phyloP scores from a whole-genome alignment of 2,888 invertebrate species.

The Cephus pygmeus region DNA sequence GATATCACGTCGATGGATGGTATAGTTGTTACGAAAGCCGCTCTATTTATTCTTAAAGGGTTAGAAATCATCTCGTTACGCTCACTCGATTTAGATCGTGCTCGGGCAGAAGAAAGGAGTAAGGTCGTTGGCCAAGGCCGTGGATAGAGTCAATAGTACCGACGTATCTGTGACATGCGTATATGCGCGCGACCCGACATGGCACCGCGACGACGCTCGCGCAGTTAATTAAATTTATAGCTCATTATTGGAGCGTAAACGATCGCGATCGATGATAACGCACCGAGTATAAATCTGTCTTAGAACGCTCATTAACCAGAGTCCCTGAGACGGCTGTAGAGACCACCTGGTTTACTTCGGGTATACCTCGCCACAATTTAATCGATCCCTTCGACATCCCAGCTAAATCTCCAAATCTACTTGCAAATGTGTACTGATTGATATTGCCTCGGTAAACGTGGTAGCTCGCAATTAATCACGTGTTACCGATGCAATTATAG shows the following conservation, averaged over 20 bases:
- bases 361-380: not conserved
- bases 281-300: slow-evolving; percentile 41
- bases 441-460: not conserved
- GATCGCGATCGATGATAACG: slow-evolving; percentile 51
- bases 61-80: not conserved
- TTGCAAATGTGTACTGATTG: not conserved
- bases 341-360: not conserved
- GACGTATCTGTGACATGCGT: not conserved
- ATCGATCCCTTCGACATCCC: slow-evolving; percentile 11
- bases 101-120: slow-evolving; percentile 41
- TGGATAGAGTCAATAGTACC: slow-evolving; percentile 10
- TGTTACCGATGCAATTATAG: not conserved
- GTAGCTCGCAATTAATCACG: not conserved
- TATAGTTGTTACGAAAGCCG: not conserved
- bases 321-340: not conserved
- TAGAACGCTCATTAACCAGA: slow-evolving; percentile 28
- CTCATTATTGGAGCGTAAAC: slow-evolving; percentile 48
- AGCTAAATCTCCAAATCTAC: not conserved
- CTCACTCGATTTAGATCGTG: not conserved
- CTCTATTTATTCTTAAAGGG: not conserved
- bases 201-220: not conserved
- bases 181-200: not conserved
- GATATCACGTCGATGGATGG: not conserved
- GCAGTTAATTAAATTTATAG: slow-evolving; percentile 57
- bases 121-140: slow-evolving; percentile 46